These are phyloP conservation scores for Paedocypris sp. DNA, from an alignment of 2,113 vertebrate species.

Conservation along the genomic window DNA sequence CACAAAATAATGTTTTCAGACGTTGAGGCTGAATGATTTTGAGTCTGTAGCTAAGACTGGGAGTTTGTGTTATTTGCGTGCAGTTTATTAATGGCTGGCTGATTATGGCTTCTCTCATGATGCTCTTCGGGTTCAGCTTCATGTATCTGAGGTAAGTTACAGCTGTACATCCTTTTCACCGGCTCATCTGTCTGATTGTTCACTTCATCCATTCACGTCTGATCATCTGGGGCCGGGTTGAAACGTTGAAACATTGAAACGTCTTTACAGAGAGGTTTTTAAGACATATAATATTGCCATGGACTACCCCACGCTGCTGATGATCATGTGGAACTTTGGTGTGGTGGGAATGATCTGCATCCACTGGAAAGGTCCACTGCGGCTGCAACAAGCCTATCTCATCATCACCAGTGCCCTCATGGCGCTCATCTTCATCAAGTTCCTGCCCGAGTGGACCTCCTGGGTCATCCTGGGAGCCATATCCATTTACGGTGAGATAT, in stretches of 20 bases:
- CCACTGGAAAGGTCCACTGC: constrained; percentile 91
- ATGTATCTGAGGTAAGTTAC: constrained; percentile 84
- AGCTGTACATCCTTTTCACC: background rate
- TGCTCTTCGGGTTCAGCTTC: constrained; percentile 94
- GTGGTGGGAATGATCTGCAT: constrained; percentile 95
- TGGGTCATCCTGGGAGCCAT: constrained; percentile 97
- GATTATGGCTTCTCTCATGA: constrained; percentile 90
- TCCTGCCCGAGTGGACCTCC: constrained; percentile 90
- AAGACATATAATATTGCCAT: constrained; percentile 92
- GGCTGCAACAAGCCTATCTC: constrained; percentile 92
- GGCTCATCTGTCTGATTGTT: too few species aligned
- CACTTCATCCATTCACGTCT: too few species aligned
- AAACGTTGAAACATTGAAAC: too few species aligned
- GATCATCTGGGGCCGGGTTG: too few species aligned
- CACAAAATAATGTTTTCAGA: too few species aligned
- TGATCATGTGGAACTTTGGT: constrained; percentile 95
- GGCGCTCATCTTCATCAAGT: constrained; percentile 97
- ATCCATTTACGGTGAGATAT: constrained; percentile 69
- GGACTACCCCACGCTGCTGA: constrained; percentile 81
- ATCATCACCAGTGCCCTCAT: constrained; percentile 97
- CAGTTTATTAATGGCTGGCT: constrained; percentile 97
- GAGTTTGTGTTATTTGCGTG: constrained; percentile 15
- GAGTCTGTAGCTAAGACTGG: too few species aligned
- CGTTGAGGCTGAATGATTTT: too few species aligned
- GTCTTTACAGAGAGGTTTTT: constrained; percentile 76